Base-by-base conservation (phyloP, 2,888 invertebrate genomes). In the Chrysodeixis includens region DNA sequence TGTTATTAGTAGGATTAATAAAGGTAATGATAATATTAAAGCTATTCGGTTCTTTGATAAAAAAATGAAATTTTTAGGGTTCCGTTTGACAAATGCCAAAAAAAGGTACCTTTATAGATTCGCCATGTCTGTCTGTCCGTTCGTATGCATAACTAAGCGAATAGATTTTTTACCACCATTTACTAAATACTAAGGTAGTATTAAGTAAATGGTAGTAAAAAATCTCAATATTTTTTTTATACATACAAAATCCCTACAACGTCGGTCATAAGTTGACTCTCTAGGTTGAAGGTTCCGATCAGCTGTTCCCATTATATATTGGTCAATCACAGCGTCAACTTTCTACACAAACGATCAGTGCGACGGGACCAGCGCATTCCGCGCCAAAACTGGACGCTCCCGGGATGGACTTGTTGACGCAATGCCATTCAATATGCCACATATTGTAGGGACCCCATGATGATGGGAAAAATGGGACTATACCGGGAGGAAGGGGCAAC, bases 361-460 rank as follows among this genome's bases (percentile, higher is more conserved):
- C 74, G 49, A 76, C 74, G 49, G 51, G 58, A 74, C 69, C 64
- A 66, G 74, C 84, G 78, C 90, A 91, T 91, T 86, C 91, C 90
- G 72, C 63, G 83, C 92, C 93, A 87, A 92, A 91, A 81, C 63
- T 76, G 91, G 89, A 78, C 74, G 66, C 78, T 78, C 88, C 87
- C 70, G 78, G 79, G 83, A 87, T 85, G 89, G 87, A 57, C 56
- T 66, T 80, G 86, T 85, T 92, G 91, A 91, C 92, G 92, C 89
- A 92, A 90, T 75, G 85, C 86, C 85, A 87, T 88, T 88, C 88
- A 88, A 86, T 83, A 85, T 76, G 78, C 73, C 85, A 83, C 81
- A 71, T 64, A 55, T 54, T 56, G 65, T 84, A 79, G 75, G 71
- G 56, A 10, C 66, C 32, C 61, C 69, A 84, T 79, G 54, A 62